These are phyloP conservation scores for Hermaeophaga mercurialis DNA, from an alignment of 2,888 invertebrate species.

Conservation along the genomic window DNA sequence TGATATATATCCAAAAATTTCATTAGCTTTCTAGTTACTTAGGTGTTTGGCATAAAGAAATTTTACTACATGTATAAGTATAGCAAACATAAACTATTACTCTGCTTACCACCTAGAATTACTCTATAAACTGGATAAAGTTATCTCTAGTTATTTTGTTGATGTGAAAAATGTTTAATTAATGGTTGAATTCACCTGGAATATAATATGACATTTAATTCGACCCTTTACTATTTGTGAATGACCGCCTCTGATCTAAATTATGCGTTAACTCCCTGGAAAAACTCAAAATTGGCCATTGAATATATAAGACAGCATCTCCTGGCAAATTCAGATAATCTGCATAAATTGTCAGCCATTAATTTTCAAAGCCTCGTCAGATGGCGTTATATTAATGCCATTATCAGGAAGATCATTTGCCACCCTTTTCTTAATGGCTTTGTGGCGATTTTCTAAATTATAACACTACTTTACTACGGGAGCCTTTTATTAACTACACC, in stretches of 20 bases:
- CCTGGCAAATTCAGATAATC: conserved; percentile 36
- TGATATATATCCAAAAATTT: too few relatives aligned
- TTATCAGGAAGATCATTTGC: conserved; percentile 28
- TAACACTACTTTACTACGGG: conserved; percentile 7
- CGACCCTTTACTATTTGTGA: too few relatives aligned
- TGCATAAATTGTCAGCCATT: conserved; percentile 38
- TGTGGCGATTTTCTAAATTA: conserved; percentile 23
- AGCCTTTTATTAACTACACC: conserved; percentile 7
- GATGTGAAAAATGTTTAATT: too few relatives aligned
- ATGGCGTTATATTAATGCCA: conserved; percentile 32
- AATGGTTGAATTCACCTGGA: too few relatives aligned
- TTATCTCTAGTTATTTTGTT: too few relatives aligned
- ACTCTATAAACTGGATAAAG: too few relatives aligned
- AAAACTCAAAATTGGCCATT: conserved; percentile 23
- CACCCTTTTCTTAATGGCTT: conserved; percentile 24
- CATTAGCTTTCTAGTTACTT: too few relatives aligned
- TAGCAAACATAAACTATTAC: too few relatives aligned
- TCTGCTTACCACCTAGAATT: too few relatives aligned
- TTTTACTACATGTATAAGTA: too few relatives aligned
- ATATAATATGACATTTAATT: too few relatives aligned
- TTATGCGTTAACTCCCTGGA: conserved; percentile 14
- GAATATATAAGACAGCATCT: conserved; percentile 23
- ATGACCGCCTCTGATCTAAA: background rate
- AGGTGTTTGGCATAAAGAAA: too few relatives aligned
- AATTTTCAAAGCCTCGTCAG: conserved; percentile 32